Base-by-base conservation (phyloP, 1,140 invertebrate species). In the Rhopalosiphum maidis region DNA sequence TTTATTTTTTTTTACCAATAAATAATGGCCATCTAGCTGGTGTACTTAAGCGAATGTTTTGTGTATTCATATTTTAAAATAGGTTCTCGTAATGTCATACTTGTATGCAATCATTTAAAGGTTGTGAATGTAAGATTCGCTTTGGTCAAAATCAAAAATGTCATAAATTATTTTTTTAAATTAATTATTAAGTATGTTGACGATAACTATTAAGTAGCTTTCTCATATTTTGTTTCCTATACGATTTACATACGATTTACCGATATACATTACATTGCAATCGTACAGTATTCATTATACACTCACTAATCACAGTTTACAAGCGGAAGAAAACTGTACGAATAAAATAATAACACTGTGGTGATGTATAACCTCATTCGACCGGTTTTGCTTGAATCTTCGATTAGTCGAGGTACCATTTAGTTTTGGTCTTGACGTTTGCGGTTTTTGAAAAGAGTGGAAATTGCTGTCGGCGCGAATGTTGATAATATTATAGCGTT, bases 381-480 rank as follows among this genome's bases (percentile, higher is more conserved):
- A 82, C 68, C 90, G 68, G 90, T 48, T 82, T 48, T 48, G 43
- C 60, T 21, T 43, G 30, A 48, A 23, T 82, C 35, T 41, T 48
- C 90, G 90, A 48, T 91, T 82, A 91, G 30, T 48, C 25, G 30
- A 46, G 90, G 68, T 82, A 77, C 46, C 90, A 25, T 91, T 68
- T 60, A 68, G 55, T 91, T 46, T 91, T 91, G 68, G 41, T 91
- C 48, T 48, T 18, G 68, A 35, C 30, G 60, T 90, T 90, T 60
- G 37, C 37, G 88, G 54, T 90, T 46, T 46, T n/a, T 88, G 35
- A 35, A 23, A 89, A 7, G 8, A 55, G 11, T 89, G 35, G 48
- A 54, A 35, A 87, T 48, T 35, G 15, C 48, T 48, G n/a, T 48
- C 86, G 21, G 15, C n/a, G 30, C 21, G 22, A 83, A 21, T 37